Conservation (phyloP, 2,113 vertebrate species). For the Haemorhous mexicanus region DNA sequence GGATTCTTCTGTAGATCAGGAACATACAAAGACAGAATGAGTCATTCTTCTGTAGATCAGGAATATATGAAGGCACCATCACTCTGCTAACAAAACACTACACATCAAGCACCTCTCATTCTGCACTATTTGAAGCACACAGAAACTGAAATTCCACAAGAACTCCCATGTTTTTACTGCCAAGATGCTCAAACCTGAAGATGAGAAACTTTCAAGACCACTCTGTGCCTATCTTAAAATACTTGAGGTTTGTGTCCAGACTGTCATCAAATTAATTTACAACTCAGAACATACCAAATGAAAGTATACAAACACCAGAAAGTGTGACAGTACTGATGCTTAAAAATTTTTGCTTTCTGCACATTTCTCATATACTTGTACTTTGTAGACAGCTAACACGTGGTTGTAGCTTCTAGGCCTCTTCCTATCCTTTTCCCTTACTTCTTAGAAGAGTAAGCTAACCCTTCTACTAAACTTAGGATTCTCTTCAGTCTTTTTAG, state of each 20-base stretch:
- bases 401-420: not conserved
- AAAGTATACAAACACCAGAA: not conserved
- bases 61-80: conserved; percentile 65
- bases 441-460: not conserved
- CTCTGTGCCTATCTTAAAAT: conserved; percentile 83
- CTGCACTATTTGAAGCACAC: conserved; percentile 74
- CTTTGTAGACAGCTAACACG: not conserved
- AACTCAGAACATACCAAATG: conserved; percentile 4
- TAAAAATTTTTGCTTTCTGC: not conserved
- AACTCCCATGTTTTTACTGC: conserved; percentile 72
- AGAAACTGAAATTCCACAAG: conserved; percentile 72
- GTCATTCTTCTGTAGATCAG: conserved; percentile 63
- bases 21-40: conserved; percentile 62
- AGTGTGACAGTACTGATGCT: conserved; percentile 29
- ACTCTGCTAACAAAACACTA: conserved; percentile 80
- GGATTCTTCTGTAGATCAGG: conserved; percentile 32
- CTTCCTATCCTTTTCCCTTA: not conserved
- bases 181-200: conserved; percentile 69
- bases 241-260: conserved; percentile 77
- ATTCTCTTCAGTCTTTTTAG: not conserved
- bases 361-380: not conserved
- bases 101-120: conserved; percentile 61
- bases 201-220: conserved; percentile 69
- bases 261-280: conserved; percentile 55
- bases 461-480: not conserved